A percentile compares a stretch with the other conserved stretches of the same genome.
Evolutionary conservation across 2,113 vertebrate genomes (phyloP).

Genomic region (Lampris megalopsis): DNA sequence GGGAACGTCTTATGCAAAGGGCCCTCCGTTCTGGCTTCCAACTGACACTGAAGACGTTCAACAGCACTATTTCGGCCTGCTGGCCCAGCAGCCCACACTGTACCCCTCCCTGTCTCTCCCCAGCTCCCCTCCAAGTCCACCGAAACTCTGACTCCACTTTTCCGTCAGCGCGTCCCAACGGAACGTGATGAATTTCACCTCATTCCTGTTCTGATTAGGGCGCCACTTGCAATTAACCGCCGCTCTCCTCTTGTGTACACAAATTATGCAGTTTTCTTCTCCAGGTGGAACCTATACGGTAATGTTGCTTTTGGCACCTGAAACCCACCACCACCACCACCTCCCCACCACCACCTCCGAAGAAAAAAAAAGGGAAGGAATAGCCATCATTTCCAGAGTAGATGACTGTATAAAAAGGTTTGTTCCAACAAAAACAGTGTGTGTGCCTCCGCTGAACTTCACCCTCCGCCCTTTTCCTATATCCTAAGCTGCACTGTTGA

Average conservation of each 20-base stretch:
- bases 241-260: slow-evolving; percentile 49
- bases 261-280: slow-evolving; percentile 61
- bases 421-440: slow-evolving; percentile 70
- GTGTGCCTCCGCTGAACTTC: slow-evolving; percentile 36
- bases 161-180: slow-evolving; percentile 23
- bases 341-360: slow-evolving; percentile 30
- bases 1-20: slow-evolving; percentile 7
- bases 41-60: slow-evolving; percentile 5
- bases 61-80: slow-evolving; percentile 1
- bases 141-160: slow-evolving; percentile 28
- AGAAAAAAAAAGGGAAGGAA: slow-evolving; percentile 62
- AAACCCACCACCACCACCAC: slow-evolving; percentile 35
- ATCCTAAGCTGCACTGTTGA: slow-evolving; percentile 58
- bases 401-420: slow-evolving; percentile 69
- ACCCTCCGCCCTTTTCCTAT: slow-evolving; percentile 44
- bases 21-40: background rate
- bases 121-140: background rate
- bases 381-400: slow-evolving; percentile 78
- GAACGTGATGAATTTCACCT: slow-evolving; percentile 54
- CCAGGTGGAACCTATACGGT: slow-evolving; percentile 58
- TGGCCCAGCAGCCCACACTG: slow-evolving; percentile 10
- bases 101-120: background rate
- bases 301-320: slow-evolving; percentile 86
- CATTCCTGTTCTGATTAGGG: slow-evolving; percentile 58
- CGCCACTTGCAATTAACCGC: slow-evolving; percentile 58